These are phyloP conservation scores for Tachystola acroxantha DNA, from an alignment of 2,888 invertebrate species.

Conservation along the genomic window DNA sequence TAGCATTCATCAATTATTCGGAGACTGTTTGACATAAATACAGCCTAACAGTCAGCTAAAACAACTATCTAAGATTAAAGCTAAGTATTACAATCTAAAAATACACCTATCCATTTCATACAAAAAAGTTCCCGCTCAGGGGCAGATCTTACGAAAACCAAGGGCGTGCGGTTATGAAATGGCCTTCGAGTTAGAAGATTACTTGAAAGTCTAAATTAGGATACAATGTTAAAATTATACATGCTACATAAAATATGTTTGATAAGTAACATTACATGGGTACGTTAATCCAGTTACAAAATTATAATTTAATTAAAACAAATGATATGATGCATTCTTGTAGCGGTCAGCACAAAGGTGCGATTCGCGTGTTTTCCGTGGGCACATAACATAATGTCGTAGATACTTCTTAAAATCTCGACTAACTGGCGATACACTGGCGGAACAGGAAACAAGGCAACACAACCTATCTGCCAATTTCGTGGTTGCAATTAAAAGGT, in stretches of 20 bases:
- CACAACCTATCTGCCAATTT: not conserved
- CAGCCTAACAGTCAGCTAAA: not conserved
- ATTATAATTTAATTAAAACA: slow-evolving; percentile 68
- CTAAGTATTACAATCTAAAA: slow-evolving; percentile 20
- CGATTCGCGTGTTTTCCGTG: slow-evolving; percentile 43
- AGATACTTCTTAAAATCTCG: not conserved
- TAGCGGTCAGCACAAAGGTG: slow-evolving; percentile 53
- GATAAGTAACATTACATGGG: slow-evolving; percentile 52
- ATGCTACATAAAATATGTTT: slow-evolving; percentile 43
- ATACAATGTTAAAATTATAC: slow-evolving; percentile 29
- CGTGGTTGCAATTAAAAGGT: not conserved
- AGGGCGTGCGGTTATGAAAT: slow-evolving; percentile 36
- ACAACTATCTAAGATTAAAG: slow-evolving; percentile 19
- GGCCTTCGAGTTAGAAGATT: slow-evolving; percentile 29
- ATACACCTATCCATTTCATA: slow-evolving; percentile 56
- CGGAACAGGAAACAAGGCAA: not conserved
- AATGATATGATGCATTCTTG: slow-evolving; percentile 80
- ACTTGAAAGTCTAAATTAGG: slow-evolving; percentile 25
- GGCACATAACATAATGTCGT: slow-evolving; percentile 29
- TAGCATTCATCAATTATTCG: not conserved
- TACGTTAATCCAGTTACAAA: slow-evolving; percentile 56
- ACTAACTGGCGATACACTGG: not conserved
- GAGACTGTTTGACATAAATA: not conserved
- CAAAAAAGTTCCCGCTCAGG: slow-evolving; percentile 69
- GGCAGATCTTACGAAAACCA: slow-evolving; percentile 37